Base-by-base conservation (phyloP, 1,140 invertebrate genomes). In the Zelostemma sp. region DNA sequence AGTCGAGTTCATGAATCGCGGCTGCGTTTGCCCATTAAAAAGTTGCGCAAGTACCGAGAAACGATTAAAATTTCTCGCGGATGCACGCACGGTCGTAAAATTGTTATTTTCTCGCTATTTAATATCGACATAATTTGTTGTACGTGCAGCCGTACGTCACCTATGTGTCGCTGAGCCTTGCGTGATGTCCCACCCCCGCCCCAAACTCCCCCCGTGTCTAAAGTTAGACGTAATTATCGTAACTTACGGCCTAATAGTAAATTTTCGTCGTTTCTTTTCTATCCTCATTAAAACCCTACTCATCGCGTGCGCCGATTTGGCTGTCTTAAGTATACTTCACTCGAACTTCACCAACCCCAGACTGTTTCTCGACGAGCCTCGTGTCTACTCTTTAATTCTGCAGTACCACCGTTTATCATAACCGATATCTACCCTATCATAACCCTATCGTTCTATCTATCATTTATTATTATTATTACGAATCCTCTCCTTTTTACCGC, bases 181-280 rank as follows among this genome's bases (percentile, higher is more conserved):
- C 60, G 54, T 67, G 33, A 58, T 49, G 35, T 38, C 55, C 25
- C 46, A 51, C 28, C 16, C 16, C 28, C 16, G 28, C 28, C 35
- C 15, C 25, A 54, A n/a, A 43, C 17, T 14, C 4, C 12, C 33
- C 55, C 48, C 68, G 59, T 66, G 35, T 68, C 72, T 76, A 77
- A 58, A 50, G 35, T 75, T 68, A 41, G 58, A 68, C 48, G 61
- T 35, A 72, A 65, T 76, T 68, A 72, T 64, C 66, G 71, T 80
- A 78, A 72, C 77, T 80, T 80, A 79, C 25, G 40, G 28, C 16
- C 77, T 80, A 80, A 65, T 80, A 79, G 77, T 80, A 71, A 61
- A 75, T 78, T 78, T 68, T 75, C 67, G 68, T 78, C 66, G 28
- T 68, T 66, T 45, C 18, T 31, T 12, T 28, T 38, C 15, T 49